These are phyloP conservation scores for Lacanobia wlatinum DNA, from an alignment of 2,888 invertebrate genomes.

Conservation along the genomic window DNA sequence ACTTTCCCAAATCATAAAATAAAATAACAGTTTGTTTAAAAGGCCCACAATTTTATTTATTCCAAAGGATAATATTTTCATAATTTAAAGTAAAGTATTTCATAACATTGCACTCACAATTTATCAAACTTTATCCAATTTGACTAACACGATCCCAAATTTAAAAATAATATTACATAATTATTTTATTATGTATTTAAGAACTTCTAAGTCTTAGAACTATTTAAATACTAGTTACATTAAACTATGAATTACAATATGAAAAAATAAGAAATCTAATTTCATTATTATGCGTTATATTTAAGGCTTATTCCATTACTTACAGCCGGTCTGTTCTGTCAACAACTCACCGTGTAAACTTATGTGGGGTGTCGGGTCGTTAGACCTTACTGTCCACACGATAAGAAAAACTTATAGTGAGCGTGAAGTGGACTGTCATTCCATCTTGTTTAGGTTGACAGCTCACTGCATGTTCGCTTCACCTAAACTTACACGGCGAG, in stretches of 20 bases:
- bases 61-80: background rate
- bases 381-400: no score
- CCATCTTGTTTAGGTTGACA: no score
- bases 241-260: slow-evolving; percentile 52
- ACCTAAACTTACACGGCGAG: no score
- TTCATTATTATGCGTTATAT: slow-evolving; percentile 55
- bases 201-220: slow-evolving; percentile 51
- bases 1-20: background rate
- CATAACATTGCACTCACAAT: slow-evolving; percentile 33
- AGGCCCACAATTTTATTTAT: background rate
- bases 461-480: no score
- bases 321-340: background rate
- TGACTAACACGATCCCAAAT: slow-evolving; percentile 39
- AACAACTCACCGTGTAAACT: no score
- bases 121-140: background rate
- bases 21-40: background rate
- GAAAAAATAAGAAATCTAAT: slow-evolving; percentile 63
- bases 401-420: no score
- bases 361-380: no score
- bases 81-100: slow-evolving; percentile 9
- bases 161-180: slow-evolving; percentile 1
- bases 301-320: slow-evolving; percentile 39
- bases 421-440: no score
- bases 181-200: slow-evolving; percentile 9
- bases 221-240: slow-evolving; percentile 44